Percentiles rank a stretch among this genome's conserved stretches.
Conservation (phyloP, 30 jellyfish, hydroid and myxozoan genomes). For the Rhopilema esculentum region DNA sequence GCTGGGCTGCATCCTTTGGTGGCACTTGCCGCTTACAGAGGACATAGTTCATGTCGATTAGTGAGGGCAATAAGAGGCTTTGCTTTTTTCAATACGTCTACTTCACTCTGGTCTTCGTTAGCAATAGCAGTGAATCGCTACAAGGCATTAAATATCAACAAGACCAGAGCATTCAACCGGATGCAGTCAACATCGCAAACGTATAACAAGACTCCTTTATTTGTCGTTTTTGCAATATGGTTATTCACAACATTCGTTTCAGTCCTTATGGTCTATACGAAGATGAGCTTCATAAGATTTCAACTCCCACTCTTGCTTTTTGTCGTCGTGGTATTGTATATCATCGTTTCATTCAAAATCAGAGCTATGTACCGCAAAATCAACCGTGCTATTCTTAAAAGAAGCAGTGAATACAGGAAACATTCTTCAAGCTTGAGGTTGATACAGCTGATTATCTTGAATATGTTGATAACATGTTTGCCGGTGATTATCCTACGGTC, state of each 20-base stretch:
- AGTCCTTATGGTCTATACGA: not conserved
- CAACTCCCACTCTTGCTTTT: not conserved
- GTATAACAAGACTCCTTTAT: not conserved
- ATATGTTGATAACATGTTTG: constrained; percentile 4
- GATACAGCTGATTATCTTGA: not conserved
- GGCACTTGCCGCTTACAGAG: not conserved
- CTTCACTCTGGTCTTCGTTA: not conserved
- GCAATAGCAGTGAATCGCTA: constrained; percentile 18
- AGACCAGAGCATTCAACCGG: constrained; percentile 9
- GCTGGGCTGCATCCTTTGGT: constrained; percentile 9
- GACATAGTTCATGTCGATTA: not conserved
- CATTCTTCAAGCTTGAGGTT: constrained; percentile 6
- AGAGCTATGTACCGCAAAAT: constrained; percentile 1
- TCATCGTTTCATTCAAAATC: not conserved
- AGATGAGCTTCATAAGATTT: not conserved
- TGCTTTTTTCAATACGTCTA: not conserved
- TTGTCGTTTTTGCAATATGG: constrained; percentile 30
- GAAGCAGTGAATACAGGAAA: not conserved
- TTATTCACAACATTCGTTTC: not conserved
- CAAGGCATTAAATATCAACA: not conserved
- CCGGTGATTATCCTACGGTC: not conserved
- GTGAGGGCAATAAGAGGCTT: not conserved
- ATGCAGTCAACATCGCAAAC: not conserved
- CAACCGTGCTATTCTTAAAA: not conserved
- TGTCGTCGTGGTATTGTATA: constrained; percentile 1